A percentile compares a stretch with the other conserved stretches of the same genome.
These are phyloP conservation scores for Furcifer pardalis DNA, from an alignment of 2,797 vertebrate genomes.

Conservation along the genomic window DNA sequence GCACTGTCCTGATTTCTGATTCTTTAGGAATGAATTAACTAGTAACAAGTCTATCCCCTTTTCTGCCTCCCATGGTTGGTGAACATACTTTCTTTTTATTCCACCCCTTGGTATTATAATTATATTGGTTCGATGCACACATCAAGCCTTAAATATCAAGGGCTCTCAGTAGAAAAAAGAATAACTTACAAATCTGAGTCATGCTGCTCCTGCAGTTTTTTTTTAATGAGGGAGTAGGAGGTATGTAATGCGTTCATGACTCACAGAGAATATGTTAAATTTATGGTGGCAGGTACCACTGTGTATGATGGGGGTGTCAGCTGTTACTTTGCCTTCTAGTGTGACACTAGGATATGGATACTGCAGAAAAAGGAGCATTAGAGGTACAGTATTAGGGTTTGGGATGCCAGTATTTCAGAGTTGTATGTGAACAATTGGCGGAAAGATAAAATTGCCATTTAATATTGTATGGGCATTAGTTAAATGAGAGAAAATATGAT, in stretches of 20 bases:
- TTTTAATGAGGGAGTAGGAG: slow-evolving; percentile 36
- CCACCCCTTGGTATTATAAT: slow-evolving; percentile 15
- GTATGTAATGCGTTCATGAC: slow-evolving; percentile 34
- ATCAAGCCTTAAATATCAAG: slow-evolving; percentile 41
- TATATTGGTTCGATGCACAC: slow-evolving; percentile 35
- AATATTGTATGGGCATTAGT: background rate
- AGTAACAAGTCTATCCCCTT: slow-evolving; percentile 15
- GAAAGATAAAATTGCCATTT: background rate
- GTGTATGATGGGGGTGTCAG: background rate
- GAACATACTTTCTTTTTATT: background rate
- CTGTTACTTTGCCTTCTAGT: background rate
- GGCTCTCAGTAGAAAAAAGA: slow-evolving; percentile 27
- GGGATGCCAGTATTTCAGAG: slow-evolving; percentile 24
- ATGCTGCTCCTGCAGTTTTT: slow-evolving; percentile 14
- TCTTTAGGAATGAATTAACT: slow-evolving; percentile 59
- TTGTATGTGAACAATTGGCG: background rate
- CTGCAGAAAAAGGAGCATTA: slow-evolving; percentile 35
- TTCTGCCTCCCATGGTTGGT: background rate
- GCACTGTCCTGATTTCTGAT: slow-evolving; percentile 50
- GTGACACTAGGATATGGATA: slow-evolving; percentile 34
- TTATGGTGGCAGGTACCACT: background rate
- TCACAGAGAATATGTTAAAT: slow-evolving; percentile 43
- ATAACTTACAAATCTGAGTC: slow-evolving; percentile 32
- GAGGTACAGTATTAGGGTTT: slow-evolving; percentile 28
- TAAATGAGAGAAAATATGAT: background rate